Conservation (phyloP, 1,140 invertebrate genomes). For the Drosophila serrata region DNA sequence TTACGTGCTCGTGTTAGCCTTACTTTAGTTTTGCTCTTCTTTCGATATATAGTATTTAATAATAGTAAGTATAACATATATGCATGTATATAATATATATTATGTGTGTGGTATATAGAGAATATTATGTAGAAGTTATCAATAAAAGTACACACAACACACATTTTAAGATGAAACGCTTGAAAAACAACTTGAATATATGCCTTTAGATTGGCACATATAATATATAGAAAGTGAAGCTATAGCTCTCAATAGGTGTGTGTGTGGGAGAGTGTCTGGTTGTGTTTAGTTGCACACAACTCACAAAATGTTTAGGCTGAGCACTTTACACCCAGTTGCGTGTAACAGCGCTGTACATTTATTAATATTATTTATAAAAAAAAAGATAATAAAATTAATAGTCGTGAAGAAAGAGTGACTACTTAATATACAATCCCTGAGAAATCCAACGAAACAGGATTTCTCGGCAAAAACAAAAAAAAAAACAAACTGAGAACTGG, state of each 20-base stretch:
- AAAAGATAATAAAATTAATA: slow-evolving; percentile 39
- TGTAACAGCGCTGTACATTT: slow-evolving; percentile 73
- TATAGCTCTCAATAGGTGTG: slow-evolving; percentile 13
- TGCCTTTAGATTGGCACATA: slow-evolving; percentile 23
- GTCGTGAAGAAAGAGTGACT: slow-evolving; percentile 46
- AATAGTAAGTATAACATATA: slow-evolving; percentile 55
- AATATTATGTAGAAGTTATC: slow-evolving; percentile 61
- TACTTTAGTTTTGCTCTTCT: slow-evolving; percentile 18
- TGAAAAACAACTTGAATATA: slow-evolving; percentile 38
- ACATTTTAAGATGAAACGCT: slow-evolving; percentile 73
- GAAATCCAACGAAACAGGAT: slow-evolving; percentile 24
- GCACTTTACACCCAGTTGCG: slow-evolving; percentile 70
- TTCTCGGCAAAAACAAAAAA: slow-evolving; percentile 1
- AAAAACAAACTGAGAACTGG: slow-evolving; percentile 26
- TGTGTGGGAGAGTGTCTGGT: slow-evolving; percentile 3
- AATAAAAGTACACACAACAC: slow-evolving; percentile 76
- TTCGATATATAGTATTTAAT: slow-evolving; percentile 53
- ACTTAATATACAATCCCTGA: slow-evolving; percentile 31
- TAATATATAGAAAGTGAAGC: slow-evolving; percentile 27
- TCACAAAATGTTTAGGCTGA: slow-evolving; percentile 25
- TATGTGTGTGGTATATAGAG: slow-evolving; percentile 33
- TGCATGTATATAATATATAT: slow-evolving; percentile 49
- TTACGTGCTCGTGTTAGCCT: slow-evolving; percentile 34
- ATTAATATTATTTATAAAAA: slow-evolving; percentile 45
- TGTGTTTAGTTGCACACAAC: slow-evolving; percentile 19